Evolutionary conservation across 2,797 vertebrate genomes (phyloP), one percentile per base, ranked within the genome.

Genomic region (Phataginus tetradactyla): DNA sequence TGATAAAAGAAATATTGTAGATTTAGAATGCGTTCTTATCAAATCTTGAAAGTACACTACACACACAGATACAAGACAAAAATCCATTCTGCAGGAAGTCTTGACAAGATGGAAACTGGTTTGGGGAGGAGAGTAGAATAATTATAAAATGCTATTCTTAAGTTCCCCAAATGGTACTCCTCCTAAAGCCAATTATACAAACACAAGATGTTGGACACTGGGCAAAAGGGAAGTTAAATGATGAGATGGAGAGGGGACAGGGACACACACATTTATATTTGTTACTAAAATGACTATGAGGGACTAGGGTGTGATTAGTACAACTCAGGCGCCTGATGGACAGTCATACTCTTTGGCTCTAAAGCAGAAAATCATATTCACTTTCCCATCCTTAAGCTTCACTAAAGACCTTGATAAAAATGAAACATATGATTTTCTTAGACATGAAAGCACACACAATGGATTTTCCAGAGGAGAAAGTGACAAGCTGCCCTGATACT

Each of bases 1-100:
- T 64, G 53, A 87, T 39, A 89, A 92, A 95, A 97, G 18, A 89
- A 91, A 77, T 34, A 13, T 13, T 75, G 84, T 2, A 80, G 61
- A 83, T 39, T 53, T 74, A 77, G 18, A 71, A 89, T 14, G 1
- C 29, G 10, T 75, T 81, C 23, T 84, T 77, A 87, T 42, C 25
- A 81, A 94, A 81, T 3, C 9, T 37, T 21, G 23, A 77, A 90
- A 95, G 42, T 3, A 80, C 25, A 49, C 59, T 27, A 45, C 8
- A 81, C 0, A 27, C 21, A 83, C 9, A 61, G 1, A 81, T 0
- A 81, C 25, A 49, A 10, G 32, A 77, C 10, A 84, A 92, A 86
- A 96, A 55, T 23, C n/a, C 23, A 61, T 74, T 71, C 75, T 83
- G 14, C 42, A 37, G 34, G 75, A 79, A 71, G 14, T 32, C 55